A percentile compares a stretch with the other conserved stretches of the same genome.
Conservation (phyloP, 2,888 invertebrate genomes). For the Acleris literana region DNA sequence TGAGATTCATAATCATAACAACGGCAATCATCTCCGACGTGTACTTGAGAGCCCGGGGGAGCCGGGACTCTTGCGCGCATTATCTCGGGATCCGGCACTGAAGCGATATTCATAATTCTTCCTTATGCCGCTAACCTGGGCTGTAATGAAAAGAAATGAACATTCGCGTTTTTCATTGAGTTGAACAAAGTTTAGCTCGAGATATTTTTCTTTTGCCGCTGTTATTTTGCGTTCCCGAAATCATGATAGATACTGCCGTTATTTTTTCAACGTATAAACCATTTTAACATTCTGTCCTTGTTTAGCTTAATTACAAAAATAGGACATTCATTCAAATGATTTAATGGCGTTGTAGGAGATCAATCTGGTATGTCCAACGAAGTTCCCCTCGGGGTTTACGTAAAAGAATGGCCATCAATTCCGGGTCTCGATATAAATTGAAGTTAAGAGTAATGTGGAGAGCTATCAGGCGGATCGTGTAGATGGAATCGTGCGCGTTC, state of each 20-base stretch:
- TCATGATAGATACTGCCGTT: too few species aligned
- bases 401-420: slow-evolving; percentile 35
- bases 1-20: slow-evolving; percentile 49
- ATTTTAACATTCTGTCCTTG: too few species aligned
- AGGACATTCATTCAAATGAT: too few species aligned
- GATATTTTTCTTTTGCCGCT: not conserved
- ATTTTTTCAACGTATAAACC: too few species aligned
- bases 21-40: slow-evolving; percentile 49
- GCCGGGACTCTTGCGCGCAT: slow-evolving; percentile 10
- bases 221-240: not conserved
- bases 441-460: slow-evolving; percentile 51
- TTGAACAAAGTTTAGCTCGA: slow-evolving; percentile 7
- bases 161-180: slow-evolving; percentile 8
- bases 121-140: slow-evolving; percentile 21
- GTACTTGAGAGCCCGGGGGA: slow-evolving; percentile 35
- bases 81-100: slow-evolving; percentile 28
- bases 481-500: slow-evolving; percentile 59
- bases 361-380: slow-evolving; percentile 11
- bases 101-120: slow-evolving; percentile 31
- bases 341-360: not conserved
- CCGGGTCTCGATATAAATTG: slow-evolving; percentile 30
- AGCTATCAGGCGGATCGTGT: slow-evolving; percentile 56
- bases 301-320: too few species aligned
- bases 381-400: slow-evolving; percentile 16
- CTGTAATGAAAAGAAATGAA: slow-evolving; percentile 22